Conservation (phyloP, 2,888 invertebrate species). For the Eilema griseolum region DNA sequence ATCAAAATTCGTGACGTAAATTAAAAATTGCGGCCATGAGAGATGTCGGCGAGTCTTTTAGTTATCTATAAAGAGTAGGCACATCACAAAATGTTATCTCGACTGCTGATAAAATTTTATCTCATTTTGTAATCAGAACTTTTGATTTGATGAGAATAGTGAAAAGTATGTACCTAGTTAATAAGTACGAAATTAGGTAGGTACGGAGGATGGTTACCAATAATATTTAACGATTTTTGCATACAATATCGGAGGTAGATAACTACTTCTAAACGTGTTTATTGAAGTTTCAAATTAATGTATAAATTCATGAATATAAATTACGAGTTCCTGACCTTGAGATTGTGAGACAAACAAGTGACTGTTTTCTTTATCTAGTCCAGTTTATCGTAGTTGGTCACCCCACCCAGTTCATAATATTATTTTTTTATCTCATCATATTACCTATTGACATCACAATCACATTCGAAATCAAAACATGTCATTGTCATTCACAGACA, state of each 20-base stretch:
- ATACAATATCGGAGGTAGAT: not conserved
- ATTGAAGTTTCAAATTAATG: not conserved
- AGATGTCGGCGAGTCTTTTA: not conserved
- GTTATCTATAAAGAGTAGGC: not conserved
- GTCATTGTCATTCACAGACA: too few relatives aligned
- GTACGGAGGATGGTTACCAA: not conserved
- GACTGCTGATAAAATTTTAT: not conserved
- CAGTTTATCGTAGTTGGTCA: conserved; percentile 56
- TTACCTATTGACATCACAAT: not conserved
- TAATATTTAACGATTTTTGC: not conserved
- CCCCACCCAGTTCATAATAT: conserved; percentile 20
- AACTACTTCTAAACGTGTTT: not conserved
- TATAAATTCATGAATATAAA: conserved; percentile 7
- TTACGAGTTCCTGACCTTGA: conserved; percentile 58
- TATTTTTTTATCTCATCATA: not conserved
- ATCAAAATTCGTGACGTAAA: not conserved
- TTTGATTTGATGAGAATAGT: not conserved
- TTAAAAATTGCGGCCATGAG: not conserved
- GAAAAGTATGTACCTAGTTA: too few relatives aligned
- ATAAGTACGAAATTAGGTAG: too few relatives aligned
- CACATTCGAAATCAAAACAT: not conserved
- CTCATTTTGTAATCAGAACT: not conserved
- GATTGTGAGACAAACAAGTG: conserved; percentile 55
- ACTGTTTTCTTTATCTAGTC: conserved; percentile 51
- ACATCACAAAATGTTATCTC: not conserved